These are phyloP conservation scores for Lepidotrigona ventralis DNA, from an alignment of 1,140 invertebrate species.

Conservation along the genomic window DNA sequence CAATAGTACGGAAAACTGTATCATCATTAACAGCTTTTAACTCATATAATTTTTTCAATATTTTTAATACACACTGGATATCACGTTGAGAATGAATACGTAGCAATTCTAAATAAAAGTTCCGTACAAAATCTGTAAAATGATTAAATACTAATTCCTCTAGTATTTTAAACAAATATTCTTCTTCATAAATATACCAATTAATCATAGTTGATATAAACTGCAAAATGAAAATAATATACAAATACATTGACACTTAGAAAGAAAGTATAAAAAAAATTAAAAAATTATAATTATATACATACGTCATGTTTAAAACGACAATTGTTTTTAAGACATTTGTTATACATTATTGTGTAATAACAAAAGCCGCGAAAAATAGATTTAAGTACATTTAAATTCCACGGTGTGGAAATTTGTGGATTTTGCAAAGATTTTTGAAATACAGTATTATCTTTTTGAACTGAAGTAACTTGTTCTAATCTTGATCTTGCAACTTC, in stretches of 20 bases:
- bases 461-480: background rate
- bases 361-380: conserved; percentile 23
- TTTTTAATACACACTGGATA: background rate
- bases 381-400: background rate
- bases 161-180: background rate
- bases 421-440: background rate
- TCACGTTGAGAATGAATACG: background rate
- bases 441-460: background rate
- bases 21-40: background rate
- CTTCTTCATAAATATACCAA: background rate
- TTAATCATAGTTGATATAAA: background rate
- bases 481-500: background rate
- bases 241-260: background rate
- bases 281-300: conserved; percentile 12
- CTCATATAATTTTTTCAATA: conserved; percentile 21
- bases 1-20: background rate
- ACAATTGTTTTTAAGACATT: background rate
- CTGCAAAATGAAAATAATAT: conserved; percentile 8
- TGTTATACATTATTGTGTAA: background rate
- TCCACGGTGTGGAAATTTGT: too few species aligned
- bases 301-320: conserved; percentile 34
- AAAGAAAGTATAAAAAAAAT: background rate
- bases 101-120: background rate
- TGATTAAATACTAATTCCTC: background rate
- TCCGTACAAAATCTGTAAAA: background rate